These are phyloP conservation scores for Uromys caudimaculatus DNA, from an alignment of 2,797 vertebrate species.

Conservation along the genomic window DNA sequence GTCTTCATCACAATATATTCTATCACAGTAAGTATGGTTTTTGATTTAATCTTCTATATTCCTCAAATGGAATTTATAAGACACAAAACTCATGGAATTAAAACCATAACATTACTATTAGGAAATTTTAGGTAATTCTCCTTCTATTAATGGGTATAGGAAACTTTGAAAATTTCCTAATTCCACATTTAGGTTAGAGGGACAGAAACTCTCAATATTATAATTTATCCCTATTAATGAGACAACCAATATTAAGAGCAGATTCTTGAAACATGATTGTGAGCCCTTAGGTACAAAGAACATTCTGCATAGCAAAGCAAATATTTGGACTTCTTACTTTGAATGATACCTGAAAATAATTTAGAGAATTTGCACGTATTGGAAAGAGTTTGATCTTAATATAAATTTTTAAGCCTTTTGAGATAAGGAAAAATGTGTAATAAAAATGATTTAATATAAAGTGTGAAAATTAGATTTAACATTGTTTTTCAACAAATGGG, in stretches of 20 bases:
- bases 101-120: background rate
- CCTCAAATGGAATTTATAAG: background rate
- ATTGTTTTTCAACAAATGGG: background rate
- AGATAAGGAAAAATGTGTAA: background rate
- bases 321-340: background rate
- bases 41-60: background rate
- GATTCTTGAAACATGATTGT: background rate
- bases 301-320: background rate
- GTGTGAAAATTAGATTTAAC: background rate
- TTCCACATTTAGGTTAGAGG: slow-evolving; percentile 1
- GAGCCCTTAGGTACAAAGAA: background rate
- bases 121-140: background rate
- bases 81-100: background rate
- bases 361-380: slow-evolving; percentile 15
- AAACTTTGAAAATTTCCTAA: background rate
- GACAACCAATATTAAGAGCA: background rate
- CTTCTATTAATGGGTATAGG: background rate
- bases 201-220: background rate
- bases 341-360: background rate
- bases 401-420: background rate
- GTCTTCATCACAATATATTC: background rate
- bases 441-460: background rate
- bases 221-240: background rate
- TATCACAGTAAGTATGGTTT: background rate
- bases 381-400: background rate